Evolutionary conservation across 2,113 vertebrate genomes (phyloP).

Genomic region (Clupea harengus): DNA sequence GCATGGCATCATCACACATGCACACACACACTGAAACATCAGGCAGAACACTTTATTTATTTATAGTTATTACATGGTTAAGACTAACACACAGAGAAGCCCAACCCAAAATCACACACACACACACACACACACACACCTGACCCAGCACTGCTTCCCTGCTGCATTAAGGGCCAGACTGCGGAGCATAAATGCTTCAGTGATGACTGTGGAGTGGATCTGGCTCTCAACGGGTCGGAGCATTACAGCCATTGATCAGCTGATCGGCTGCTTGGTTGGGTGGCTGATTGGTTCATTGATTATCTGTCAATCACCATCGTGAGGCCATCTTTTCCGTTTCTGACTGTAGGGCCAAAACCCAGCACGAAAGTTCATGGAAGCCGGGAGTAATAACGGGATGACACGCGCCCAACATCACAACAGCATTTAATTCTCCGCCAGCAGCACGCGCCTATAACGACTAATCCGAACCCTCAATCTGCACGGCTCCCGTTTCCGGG

Average conservation of each 20-base stretch:
- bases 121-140: too few relatives aligned
- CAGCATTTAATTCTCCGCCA: not conserved
- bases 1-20: too few relatives aligned
- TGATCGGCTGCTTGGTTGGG: not conserved
- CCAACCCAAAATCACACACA: too few relatives aligned
- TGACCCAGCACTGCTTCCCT: too few relatives aligned
- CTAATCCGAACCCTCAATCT: not conserved
- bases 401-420: not conserved
- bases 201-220: too few relatives aligned
- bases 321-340: not conserved
- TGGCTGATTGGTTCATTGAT: not conserved
- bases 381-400: not conserved
- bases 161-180: too few relatives aligned
- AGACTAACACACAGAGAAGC: too few relatives aligned
- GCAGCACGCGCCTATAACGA: not conserved
- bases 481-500: not conserved
- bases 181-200: too few relatives aligned
- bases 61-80: too few relatives aligned
- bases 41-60: too few relatives aligned
- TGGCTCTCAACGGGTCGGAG: too few relatives aligned
- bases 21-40: too few relatives aligned
- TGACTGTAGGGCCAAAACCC: not conserved
- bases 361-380: not conserved
- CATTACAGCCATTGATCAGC: not conserved
- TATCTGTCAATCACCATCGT: not conserved